phyloP scores from a whole-genome alignment of 2,888 invertebrate genomes.

The Lepidocyrtoides sp. region DNA sequence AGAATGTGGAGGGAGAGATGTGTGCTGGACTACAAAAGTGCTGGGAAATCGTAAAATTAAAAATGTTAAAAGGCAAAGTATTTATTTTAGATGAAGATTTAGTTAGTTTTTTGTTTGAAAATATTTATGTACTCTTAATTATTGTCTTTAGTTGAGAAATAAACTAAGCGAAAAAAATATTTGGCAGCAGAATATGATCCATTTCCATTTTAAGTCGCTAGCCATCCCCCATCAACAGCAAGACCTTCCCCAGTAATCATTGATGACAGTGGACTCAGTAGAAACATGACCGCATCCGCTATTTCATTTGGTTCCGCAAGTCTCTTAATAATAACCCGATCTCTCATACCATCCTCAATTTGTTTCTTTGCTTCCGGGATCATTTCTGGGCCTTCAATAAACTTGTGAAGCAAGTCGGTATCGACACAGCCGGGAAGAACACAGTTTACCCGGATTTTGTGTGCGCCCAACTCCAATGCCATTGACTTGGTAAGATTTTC shows the following conservation, averaged over 20 bases:
- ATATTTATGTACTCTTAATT: no score
- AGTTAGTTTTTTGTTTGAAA: no score
- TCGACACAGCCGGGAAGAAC: slow-evolving; percentile 87
- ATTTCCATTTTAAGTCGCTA: no score
- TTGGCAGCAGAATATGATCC: no score
- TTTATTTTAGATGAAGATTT: no score
- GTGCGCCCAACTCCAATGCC: slow-evolving; percentile 87
- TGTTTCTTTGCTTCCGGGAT: not conserved
- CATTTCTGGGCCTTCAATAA: not conserved
- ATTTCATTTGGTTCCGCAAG: slow-evolving; percentile 51
- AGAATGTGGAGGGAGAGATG: no score
- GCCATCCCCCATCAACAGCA: slow-evolving; percentile 66
- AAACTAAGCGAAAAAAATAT: no score
- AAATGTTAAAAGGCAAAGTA: no score
- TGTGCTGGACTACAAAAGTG: no score
- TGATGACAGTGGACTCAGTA: slow-evolving; percentile 66
- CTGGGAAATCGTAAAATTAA: no score
- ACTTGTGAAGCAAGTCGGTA: slow-evolving; percentile 86
- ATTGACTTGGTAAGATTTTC: slow-evolving; percentile 87
- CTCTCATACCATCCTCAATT: no score
- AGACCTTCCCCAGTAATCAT: slow-evolving; percentile 74
- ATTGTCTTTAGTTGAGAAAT: no score
- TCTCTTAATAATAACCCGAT: not conserved
- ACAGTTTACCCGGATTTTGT: slow-evolving; percentile 87
- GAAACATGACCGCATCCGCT: slow-evolving; percentile 63